Conservation (phyloP, 2,113 vertebrate species). For the Tachycineta bicolor region DNA sequence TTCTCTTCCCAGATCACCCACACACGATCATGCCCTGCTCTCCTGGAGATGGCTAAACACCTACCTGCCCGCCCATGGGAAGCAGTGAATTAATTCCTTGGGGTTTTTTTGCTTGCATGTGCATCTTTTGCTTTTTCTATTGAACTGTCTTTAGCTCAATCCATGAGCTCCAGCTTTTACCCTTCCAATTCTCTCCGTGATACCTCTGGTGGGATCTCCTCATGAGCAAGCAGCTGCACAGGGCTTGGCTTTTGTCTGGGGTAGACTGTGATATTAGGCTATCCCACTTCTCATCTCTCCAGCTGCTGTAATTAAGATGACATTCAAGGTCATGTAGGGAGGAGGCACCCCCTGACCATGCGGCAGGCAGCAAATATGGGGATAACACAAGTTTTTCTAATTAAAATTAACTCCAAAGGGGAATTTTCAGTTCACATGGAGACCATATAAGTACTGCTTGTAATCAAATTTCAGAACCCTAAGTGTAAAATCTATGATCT, state of each 20-base stretch:
- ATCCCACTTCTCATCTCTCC: background rate
- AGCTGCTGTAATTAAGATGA: background rate
- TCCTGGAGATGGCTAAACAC: background rate
- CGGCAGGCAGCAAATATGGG: background rate
- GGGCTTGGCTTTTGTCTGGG: background rate
- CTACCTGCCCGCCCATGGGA: no score
- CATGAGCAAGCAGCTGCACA: fast-evolving
- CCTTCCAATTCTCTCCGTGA: background rate
- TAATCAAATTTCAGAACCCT: background rate
- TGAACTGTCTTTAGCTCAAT: background rate
- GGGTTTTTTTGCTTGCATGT: background rate
- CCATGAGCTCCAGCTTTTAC: background rate
- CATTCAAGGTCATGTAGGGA: background rate
- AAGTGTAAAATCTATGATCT: background rate
- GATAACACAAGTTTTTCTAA: background rate
- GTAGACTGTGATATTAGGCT: background rate
- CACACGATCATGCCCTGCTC: no score
- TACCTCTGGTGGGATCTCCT: background rate
- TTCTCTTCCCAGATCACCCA: background rate
- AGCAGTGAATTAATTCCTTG: background rate
- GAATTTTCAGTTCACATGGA: background rate
- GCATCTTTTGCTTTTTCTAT: background rate
- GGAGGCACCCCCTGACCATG: background rate
- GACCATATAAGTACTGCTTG: no score
- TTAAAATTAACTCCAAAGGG: background rate